Conservation (phyloP, 1,140 invertebrate species). For the Alviniconcha marisindica region DNA sequence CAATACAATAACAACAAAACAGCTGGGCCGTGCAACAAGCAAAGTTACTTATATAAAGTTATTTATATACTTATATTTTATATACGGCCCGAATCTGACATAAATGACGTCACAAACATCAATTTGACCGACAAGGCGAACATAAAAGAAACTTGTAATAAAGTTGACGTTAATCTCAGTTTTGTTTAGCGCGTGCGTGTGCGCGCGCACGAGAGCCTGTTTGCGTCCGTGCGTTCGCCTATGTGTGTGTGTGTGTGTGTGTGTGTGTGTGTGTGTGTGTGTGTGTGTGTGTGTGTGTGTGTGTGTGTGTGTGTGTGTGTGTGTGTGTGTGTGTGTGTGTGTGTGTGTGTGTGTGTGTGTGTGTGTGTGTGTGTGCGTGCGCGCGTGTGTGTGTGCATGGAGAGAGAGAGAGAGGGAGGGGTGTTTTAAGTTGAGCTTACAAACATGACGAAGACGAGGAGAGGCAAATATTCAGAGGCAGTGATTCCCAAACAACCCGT, state of each 20-base stretch:
- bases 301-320: constrained; percentile 23
- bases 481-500: too few species aligned
- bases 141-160: too few species aligned
- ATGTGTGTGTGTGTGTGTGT: constrained; percentile 15
- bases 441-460: not conserved
- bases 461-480: too few species aligned
- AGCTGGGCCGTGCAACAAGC: too few species aligned
- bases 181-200: not conserved
- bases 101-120: too few species aligned
- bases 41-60: too few species aligned
- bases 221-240: not conserved
- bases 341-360: constrained; percentile 21
- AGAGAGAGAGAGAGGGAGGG: not conserved
- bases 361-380: constrained; percentile 9
- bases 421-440: not conserved
- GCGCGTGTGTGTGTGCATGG: constrained; percentile 2
- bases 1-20: too few species aligned
- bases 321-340: constrained; percentile 24
- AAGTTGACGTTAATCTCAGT: too few species aligned
- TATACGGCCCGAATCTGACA: too few species aligned
- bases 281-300: constrained; percentile 21
- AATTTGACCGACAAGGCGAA: too few species aligned
- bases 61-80: too few species aligned
- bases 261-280: constrained; percentile 24
- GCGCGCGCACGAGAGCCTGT: not conserved